A percentile compares a stretch with the other conserved stretches of the same genome.
Conservation (phyloP, 2,888 invertebrate genomes). For the Eurytoma adleriae region DNA sequence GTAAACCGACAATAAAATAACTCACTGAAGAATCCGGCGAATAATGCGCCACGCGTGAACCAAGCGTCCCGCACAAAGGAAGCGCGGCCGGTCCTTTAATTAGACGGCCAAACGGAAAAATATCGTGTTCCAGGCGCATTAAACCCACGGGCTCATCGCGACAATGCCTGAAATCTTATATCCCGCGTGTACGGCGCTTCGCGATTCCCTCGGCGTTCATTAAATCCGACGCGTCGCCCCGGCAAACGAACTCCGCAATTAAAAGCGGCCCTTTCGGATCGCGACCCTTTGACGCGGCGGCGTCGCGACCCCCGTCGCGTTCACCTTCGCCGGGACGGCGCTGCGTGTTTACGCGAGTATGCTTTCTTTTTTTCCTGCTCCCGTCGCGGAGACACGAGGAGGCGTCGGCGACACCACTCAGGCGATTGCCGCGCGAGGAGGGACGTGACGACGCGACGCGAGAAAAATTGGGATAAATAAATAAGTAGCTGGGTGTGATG, state of each 20-base stretch:
- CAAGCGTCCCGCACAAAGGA: not conserved
- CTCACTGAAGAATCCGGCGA: too few relatives aligned
- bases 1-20: too few relatives aligned
- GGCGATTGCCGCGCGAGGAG: conserved; percentile 58
- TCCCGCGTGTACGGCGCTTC: conserved; percentile 1
- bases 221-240: conserved; percentile 39
- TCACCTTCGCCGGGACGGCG: not conserved
- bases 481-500: too few relatives aligned
- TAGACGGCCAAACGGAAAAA: not conserved
- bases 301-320: not conserved
- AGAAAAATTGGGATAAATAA: conserved; percentile 22
- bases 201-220: conserved; percentile 47
- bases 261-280: conserved; percentile 36
- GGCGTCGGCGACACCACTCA: conserved; percentile 57
- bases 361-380: not conserved
- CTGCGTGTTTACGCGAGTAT: not conserved
- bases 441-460: not conserved
- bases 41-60: too few relatives aligned
- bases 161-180: conserved; percentile 41
- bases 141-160: not conserved
- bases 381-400: not conserved
- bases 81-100: not conserved
- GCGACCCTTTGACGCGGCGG: conserved; percentile 26
- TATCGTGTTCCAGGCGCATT: not conserved
- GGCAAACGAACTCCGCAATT: conserved; percentile 46